Evolutionary conservation across 2,888 invertebrate genomes (phyloP).

Genomic region (Willowsia nigromaculata): DNA sequence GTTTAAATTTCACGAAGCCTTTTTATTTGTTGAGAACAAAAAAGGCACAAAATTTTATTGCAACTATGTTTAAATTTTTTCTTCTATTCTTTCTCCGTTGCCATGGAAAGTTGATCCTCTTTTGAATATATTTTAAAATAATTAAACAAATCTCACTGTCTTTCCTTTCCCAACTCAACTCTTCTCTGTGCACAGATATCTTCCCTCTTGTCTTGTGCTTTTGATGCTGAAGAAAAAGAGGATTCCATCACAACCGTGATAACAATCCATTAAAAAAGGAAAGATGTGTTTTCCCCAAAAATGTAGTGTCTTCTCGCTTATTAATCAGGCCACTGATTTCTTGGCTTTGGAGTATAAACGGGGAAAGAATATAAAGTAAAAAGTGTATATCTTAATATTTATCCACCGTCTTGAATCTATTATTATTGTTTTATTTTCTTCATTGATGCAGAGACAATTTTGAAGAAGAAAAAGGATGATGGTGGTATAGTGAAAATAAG

Average conservation of each 20-base stretch:
- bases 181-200: too few species aligned
- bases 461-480: not conserved
- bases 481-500: too few species aligned
- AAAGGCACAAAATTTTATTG: not conserved
- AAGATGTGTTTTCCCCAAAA: not conserved
- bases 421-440: not conserved
- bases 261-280: not conserved
- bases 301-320: not conserved
- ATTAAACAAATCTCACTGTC: too few species aligned
- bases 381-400: not conserved
- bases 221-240: not conserved
- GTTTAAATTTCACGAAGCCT: not conserved
- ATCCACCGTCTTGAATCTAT: not conserved
- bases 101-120: not conserved
- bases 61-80: not conserved
- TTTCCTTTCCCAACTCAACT: too few species aligned
- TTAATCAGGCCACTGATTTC: not conserved
- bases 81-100: not conserved
- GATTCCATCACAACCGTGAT: constrained; percentile 3
- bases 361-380: not conserved
- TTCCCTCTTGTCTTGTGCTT: too few species aligned
- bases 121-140: too few species aligned
- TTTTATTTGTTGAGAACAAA: not conserved
- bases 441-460: not conserved
- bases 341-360: not conserved